These are phyloP conservation scores for Gonioctena quinquepunctata DNA, from an alignment of 1,140 invertebrate genomes.

Conservation along the genomic window DNA sequence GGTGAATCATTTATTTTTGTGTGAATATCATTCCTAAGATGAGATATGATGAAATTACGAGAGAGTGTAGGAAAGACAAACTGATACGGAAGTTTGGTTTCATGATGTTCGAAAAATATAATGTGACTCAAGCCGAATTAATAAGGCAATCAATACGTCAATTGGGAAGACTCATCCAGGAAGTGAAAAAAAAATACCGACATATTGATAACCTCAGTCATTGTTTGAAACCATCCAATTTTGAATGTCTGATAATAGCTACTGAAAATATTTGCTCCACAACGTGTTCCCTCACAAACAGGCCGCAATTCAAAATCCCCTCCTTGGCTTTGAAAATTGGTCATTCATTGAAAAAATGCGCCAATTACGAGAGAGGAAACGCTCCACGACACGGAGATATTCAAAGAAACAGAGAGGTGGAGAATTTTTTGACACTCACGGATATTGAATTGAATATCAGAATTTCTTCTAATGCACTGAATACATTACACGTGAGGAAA, in stretches of 20 bases:
- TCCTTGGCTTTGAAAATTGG: constrained; percentile 21
- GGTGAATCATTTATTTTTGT: neutral
- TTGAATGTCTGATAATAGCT: neutral
- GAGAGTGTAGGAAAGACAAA: neutral
- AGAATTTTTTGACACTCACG: neutral
- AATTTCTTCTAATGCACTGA: constrained; percentile 9
- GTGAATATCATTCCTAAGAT: constrained; percentile 3
- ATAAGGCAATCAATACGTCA: constrained; percentile 19
- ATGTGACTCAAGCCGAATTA: constrained; percentile 3
- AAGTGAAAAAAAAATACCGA: neutral
- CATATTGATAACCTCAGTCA: neutral
- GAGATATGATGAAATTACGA: constrained; percentile 10
- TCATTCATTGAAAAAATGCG: constrained; percentile 12
- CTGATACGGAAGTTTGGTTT: neutral
- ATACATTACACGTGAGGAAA: constrained; percentile 10
- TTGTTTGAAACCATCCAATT: neutral
- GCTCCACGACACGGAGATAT: neutral
- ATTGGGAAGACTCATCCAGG: neutral
- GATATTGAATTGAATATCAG: constrained; percentile 6
- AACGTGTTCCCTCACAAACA: neutral
- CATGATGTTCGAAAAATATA: constrained; percentile 17
- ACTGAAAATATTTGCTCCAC: neutral
- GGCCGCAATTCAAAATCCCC: neutral
- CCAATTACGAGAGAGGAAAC: neutral
- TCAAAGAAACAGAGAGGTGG: neutral